Base-by-base conservation (phyloP, 2,888 invertebrate species). In the Rotaria sp. region DNA sequence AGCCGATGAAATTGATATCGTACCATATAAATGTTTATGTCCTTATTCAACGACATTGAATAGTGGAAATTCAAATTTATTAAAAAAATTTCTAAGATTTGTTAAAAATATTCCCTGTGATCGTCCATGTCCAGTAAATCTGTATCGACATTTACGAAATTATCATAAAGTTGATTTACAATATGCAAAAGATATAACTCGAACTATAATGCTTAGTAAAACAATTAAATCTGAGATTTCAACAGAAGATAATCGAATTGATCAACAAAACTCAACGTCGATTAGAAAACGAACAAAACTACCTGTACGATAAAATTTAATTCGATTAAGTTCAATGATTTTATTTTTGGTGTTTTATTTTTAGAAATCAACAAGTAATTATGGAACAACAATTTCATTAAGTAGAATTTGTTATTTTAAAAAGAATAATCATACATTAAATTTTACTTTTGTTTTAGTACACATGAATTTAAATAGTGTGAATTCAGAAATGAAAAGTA, bases 151-250 rank as follows among this genome's bases (percentile, higher is more conserved):
- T 45, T 35, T 80, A 38, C 26, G 80, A 80, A 80, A 80, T 80
- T 80, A 80, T 80, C 80, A 80, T 80, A 80, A 80, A 80, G 41
- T 80, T n/a, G 45, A 80, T 45, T 45, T 80, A 45, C 45, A 41
- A 26, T 45, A 80, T 13, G 80, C 80, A 2, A 80, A 80, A 80
- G 80, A 80, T 3, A 80, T 80, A 8, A 80, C 80, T 21, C 41
- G 80, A 1, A 80, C 80, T 5, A 80, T 80, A 5, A 80, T 80
- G 80, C 24, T 45, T 18, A 13, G 41, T 8, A 80, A 45, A 80
- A 80, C 67, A 10, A 21, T 67, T 1, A 67, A 67, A 35, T 35
- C 30, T 18, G 67, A 67, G 18, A 30, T 2, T 21, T 67, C 3
- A 30, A 21, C 30, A 35, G 35, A 67, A 21, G 35, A 67, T 18